Percentiles rank a stretch among this genome's conserved stretches.
phyloP scores from a whole-genome alignment of 2,113 vertebrate genomes.

The Felis chaus region DNA sequence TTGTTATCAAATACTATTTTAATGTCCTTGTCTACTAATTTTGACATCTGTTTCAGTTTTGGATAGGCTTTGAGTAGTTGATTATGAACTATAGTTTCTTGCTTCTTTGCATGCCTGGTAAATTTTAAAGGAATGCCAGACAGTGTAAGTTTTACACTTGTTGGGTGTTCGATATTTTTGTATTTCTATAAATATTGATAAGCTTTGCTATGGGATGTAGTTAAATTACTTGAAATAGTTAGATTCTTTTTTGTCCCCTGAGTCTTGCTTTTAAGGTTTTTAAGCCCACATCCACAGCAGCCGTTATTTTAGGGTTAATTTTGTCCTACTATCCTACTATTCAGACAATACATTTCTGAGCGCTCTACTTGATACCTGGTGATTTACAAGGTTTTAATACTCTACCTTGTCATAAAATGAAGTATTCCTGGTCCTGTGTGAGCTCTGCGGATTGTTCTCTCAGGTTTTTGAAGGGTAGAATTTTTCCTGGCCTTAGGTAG shows the following conservation, averaged over 20 bases:
- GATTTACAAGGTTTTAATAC: background rate
- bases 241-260: background rate
- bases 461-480: too few species aligned
- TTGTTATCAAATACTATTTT: background rate
- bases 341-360: background rate
- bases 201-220: background rate
- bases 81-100: background rate
- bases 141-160: background rate
- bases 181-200: background rate
- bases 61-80: conserved; percentile 8
- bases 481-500: background rate
- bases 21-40: conserved; percentile 27
- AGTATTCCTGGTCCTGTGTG: background rate
- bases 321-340: background rate
- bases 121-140: conserved; percentile 11
- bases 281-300: background rate
- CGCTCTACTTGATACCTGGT: background rate
- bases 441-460: background rate
- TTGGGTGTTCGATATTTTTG: background rate
- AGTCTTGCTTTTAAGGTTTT: background rate
- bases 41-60: conserved; percentile 4
- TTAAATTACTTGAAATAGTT: background rate
- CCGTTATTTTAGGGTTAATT: background rate
- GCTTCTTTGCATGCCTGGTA: background rate
- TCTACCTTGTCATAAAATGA: background rate